Conservation (phyloP, 2,113 vertebrate species). For the Haliaeetus leucogaster region DNA sequence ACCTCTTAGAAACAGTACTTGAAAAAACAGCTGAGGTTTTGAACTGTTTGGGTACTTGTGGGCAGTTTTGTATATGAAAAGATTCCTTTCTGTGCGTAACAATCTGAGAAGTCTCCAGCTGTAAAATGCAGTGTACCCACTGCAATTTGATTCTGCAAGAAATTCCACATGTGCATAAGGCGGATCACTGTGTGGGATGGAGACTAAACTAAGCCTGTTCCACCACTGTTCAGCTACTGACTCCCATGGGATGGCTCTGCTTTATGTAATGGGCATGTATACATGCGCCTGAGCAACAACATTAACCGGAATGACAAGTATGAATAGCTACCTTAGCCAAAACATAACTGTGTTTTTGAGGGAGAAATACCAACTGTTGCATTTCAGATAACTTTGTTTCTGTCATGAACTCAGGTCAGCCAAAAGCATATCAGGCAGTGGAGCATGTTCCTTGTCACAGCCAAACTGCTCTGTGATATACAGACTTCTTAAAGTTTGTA, state of each 20-base stretch:
- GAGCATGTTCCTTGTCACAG: neutral
- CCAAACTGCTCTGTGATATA: neutral
- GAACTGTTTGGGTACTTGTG: neutral
- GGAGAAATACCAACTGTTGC: neutral
- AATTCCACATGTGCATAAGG: neutral
- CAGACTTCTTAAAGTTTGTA: neutral
- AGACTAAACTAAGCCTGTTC: neutral
- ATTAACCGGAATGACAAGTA: neutral
- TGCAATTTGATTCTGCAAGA: neutral
- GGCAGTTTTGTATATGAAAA: neutral
- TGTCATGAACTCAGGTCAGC: neutral
- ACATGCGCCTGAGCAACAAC: rapidly evolving
- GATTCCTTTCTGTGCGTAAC: neutral
- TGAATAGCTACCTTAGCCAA: rapidly evolving
- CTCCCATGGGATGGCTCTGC: neutral
- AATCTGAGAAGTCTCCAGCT: neutral
- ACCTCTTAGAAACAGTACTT: neutral
- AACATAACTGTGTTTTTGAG: neutral
- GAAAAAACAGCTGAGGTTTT: neutral
- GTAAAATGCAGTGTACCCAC: neutral
- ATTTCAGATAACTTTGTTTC: neutral
- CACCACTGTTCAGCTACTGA: rapidly evolving
- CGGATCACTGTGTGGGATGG: rapidly evolving
- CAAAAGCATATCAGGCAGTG: rapidly evolving
- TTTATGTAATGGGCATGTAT: rapidly evolving